A percentile compares a stretch with the other conserved stretches of the same genome.
Conservation (phyloP, 1,140 invertebrate genomes). For the Teleopsis dalmanni region DNA sequence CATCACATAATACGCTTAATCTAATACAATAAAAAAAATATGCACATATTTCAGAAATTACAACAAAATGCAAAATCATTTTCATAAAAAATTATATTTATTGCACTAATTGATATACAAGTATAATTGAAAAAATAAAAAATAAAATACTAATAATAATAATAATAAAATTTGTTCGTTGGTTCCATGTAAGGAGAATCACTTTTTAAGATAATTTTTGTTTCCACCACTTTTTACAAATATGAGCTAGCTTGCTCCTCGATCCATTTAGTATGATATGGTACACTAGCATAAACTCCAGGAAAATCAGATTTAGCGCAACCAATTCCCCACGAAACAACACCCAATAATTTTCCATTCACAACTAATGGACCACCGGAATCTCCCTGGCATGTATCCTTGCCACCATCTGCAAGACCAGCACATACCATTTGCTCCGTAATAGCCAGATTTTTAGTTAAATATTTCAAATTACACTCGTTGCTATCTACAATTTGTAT, state of each 20-base stretch:
- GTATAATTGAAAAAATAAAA: too few species aligned
- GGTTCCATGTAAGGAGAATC: background rate
- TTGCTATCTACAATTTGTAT: slow-evolving; percentile 41
- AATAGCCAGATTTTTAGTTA: slow-evolving; percentile 5
- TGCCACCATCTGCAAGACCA: slow-evolving; percentile 22
- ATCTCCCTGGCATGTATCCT: slow-evolving; percentile 13
- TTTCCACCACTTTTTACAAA: slow-evolving; percentile 10
- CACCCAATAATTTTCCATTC: slow-evolving; percentile 37
- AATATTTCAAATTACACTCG: slow-evolving; percentile 23
- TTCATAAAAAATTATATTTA: too few species aligned
- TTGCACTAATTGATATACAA: too few species aligned
- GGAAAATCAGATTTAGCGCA: slow-evolving; percentile 43
- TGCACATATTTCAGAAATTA: too few species aligned
- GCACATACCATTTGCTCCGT: slow-evolving; percentile 21
- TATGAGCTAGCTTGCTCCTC: slow-evolving; percentile 26
- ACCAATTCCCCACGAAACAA: slow-evolving; percentile 43
- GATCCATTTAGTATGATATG: slow-evolving; percentile 28
- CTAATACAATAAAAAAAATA: too few species aligned
- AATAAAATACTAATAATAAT: background rate
- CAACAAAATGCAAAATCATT: too few species aligned
- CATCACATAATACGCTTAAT: too few species aligned
- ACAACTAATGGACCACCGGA: slow-evolving; percentile 15
- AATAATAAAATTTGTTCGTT: background rate
- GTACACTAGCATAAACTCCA: slow-evolving; percentile 32
- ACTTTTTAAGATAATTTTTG: background rate